These are phyloP conservation scores for Tetragonula clypearis DNA, from an alignment of 1,140 invertebrate species.

Conservation along the genomic window DNA sequence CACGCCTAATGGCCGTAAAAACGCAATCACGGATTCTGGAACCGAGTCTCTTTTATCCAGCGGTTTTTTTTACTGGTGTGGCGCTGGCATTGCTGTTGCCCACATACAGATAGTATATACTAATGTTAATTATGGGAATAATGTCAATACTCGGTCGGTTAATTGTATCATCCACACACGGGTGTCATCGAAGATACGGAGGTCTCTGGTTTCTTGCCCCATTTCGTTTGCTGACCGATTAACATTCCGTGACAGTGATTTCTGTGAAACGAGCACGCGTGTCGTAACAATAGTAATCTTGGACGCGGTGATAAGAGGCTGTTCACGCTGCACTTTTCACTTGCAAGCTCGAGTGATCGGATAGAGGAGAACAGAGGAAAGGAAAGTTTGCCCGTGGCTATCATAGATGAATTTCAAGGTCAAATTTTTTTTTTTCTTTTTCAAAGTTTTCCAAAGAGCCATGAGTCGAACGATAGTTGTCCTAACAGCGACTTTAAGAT, in stretches of 20 bases:
- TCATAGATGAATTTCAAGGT: neutral
- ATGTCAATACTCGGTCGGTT: neutral
- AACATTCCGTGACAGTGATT: neutral
- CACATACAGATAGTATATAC: no score
- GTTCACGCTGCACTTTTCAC: neutral
- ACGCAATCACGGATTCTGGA: constrained; percentile 19
- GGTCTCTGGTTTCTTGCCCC: neutral
- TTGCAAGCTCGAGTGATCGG: neutral
- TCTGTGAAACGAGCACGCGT: no score
- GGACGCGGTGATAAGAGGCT: neutral
- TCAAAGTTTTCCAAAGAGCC: no score
- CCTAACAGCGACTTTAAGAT: no score
- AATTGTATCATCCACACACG: constrained; percentile 4
- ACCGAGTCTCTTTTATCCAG: neutral
- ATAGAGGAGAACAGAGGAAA: neutral
- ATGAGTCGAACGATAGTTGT: no score
- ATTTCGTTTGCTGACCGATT: neutral
- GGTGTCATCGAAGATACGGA: neutral
- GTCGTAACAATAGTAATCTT: neutral
- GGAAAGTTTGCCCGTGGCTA: no score
- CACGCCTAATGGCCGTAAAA: constrained; percentile 6
- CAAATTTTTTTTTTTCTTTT: no score
- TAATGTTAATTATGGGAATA: neutral
- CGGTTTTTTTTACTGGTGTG: neutral
- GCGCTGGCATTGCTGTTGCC: neutral